A percentile compares a stretch with the other conserved stretches of the same genome.
These are phyloP conservation scores for Periplaneta americana DNA, from an alignment of 1,140 invertebrate genomes.

Conservation along the genomic window DNA sequence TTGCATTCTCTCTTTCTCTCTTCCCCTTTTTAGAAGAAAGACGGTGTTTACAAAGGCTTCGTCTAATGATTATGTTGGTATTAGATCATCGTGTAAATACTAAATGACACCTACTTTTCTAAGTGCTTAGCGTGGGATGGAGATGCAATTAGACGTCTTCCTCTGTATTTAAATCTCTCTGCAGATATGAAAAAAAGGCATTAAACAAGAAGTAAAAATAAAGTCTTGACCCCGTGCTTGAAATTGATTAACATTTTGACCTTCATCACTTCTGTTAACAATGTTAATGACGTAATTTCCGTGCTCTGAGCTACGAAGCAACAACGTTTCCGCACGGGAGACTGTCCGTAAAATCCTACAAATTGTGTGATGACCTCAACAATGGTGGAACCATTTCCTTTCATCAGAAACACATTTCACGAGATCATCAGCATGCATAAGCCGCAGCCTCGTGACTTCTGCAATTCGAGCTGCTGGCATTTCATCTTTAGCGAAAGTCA, in stretches of 20 bases:
- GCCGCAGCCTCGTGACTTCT: too few relatives aligned
- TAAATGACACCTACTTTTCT: neutral
- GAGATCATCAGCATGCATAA: neutral
- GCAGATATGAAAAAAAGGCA: neutral
- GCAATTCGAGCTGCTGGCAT: too few relatives aligned
- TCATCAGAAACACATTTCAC: too few relatives aligned
- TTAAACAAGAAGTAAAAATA: neutral
- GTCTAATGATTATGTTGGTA: neutral
- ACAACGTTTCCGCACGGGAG: neutral
- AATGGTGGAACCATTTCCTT: too few relatives aligned
- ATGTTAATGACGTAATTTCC: neutral
- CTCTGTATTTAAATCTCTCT: neutral
- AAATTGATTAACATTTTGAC: neutral
- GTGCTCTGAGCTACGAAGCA: neutral
- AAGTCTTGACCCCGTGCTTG: neutral
- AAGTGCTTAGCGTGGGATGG: neutral
- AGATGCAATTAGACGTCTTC: neutral
- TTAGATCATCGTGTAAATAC: neutral
- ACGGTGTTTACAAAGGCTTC: neutral
- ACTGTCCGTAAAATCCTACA: neutral
- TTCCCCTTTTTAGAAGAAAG: too few relatives aligned
- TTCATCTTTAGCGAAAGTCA: too few relatives aligned
- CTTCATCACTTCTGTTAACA: neutral
- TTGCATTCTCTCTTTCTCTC: too few relatives aligned
- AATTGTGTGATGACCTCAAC: neutral